These are phyloP conservation scores for Pseudomyrmex concolor DNA, from an alignment of 1,140 invertebrate genomes.

Conservation along the genomic window DNA sequence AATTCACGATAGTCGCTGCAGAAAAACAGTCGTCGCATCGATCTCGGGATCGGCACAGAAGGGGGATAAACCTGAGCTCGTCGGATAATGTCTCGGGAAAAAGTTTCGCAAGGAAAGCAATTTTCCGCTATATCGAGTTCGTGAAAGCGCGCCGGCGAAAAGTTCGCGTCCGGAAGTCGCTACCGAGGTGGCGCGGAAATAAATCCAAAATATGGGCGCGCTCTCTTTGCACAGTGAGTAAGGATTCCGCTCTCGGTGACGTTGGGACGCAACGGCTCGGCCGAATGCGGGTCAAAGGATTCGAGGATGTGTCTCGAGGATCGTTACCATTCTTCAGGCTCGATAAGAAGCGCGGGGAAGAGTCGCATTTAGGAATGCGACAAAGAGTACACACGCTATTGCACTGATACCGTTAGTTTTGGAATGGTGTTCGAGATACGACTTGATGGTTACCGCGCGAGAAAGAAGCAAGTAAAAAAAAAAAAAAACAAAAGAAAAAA, in stretches of 20 bases:
- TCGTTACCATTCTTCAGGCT: constrained; percentile 75
- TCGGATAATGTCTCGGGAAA: constrained; percentile 32
- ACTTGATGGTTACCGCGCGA: background rate
- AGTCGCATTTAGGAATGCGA: constrained; percentile 60
- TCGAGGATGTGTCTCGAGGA: constrained; percentile 69
- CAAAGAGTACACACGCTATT: constrained; percentile 50
- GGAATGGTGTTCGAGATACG: constrained; percentile 49
- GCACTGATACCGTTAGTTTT: constrained; percentile 55
- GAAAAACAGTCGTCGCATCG: constrained; percentile 58
- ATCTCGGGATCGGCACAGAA: constrained; percentile 51
- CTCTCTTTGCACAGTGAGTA: constrained; percentile 61
- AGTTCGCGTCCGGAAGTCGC: constrained; percentile 57
- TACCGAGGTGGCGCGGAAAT: constrained; percentile 58
- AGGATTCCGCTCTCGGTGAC: constrained; percentile 4
- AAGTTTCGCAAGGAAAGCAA: constrained; percentile 63
- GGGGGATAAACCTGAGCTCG: background rate
- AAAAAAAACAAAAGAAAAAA: background rate
- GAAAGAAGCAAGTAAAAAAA: background rate
- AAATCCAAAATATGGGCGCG: constrained; percentile 59
- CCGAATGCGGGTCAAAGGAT: constrained; percentile 67
- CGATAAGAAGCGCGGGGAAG: constrained; percentile 71
- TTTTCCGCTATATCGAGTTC: constrained; percentile 68
- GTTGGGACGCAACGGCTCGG: constrained; percentile 21
- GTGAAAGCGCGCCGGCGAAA: constrained; percentile 50
- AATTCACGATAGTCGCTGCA: constrained; percentile 39